Percentiles rank a stretch among this genome's conserved stretches.
Evolutionary conservation across 2,797 vertebrate species (phyloP).

Genomic region (Rhynchotus rufescens): DNA sequence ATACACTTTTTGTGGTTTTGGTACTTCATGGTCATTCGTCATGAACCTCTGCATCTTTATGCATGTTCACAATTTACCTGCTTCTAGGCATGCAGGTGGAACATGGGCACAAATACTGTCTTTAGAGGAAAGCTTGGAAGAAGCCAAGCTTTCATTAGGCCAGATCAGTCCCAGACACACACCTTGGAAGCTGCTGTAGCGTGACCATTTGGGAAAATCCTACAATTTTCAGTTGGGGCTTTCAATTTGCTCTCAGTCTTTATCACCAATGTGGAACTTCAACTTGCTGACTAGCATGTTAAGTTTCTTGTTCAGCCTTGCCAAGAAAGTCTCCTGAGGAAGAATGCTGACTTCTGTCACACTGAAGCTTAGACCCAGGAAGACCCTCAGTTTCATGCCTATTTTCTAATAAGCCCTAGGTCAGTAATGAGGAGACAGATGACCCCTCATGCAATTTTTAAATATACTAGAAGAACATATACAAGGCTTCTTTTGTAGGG

Average conservation of each 20-base stretch:
- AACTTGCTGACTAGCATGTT: neutral
- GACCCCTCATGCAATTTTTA: neutral
- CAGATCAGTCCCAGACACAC: neutral
- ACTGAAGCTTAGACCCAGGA: neutral
- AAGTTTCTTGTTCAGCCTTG: neutral
- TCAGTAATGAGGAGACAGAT: neutral
- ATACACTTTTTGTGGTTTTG: neutral
- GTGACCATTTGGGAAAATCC: neutral
- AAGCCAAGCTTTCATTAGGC: neutral
- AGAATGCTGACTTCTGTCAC: neutral
- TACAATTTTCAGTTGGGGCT: neutral
- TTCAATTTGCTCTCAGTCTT: neutral
- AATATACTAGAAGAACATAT: neutral
- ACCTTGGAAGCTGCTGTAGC: rapidly evolving
- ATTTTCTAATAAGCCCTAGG: neutral
- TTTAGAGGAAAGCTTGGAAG: neutral
- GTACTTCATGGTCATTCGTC: neutral
- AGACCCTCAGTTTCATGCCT: neutral
- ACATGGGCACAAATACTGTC: neutral
- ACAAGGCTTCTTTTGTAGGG: neutral
- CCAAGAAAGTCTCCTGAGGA: neutral
- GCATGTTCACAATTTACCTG: neutral
- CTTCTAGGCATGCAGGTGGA: neutral
- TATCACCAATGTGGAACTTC: neutral
- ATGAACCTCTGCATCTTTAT: constrained; percentile 6